Conservation (phyloP, 2,797 vertebrate species). For the Rhabdomys pumilio region DNA sequence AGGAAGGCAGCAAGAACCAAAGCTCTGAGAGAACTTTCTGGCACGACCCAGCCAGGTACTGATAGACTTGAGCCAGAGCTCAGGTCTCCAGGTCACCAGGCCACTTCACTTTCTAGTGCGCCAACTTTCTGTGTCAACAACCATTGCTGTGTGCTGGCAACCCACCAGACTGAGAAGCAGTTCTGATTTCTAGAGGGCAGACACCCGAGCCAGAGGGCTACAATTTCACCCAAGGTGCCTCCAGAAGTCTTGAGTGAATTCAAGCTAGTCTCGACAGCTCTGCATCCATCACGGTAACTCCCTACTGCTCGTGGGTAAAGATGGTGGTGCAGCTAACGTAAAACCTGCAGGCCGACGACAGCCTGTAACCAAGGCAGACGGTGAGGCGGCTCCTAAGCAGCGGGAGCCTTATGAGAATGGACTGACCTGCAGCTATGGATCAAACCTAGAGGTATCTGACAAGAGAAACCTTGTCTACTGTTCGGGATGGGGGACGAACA, state of each 20-base stretch:
- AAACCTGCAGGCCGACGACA: background rate
- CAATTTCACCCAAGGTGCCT: conserved; percentile 66
- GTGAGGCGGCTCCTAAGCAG: background rate
- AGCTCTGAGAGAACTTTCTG: background rate
- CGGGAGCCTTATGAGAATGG: background rate
- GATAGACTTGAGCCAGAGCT: background rate
- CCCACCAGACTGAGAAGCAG: conserved; percentile 46
- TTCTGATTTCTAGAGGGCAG: conserved; percentile 61
- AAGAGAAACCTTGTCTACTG: background rate
- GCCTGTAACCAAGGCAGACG: background rate
- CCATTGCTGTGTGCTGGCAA: conserved; percentile 34
- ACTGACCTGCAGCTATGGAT: background rate
- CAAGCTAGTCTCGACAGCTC: background rate
- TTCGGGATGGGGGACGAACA: background rate
- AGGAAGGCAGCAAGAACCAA: background rate
- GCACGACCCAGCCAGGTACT: background rate
- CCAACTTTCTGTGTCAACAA: background rate
- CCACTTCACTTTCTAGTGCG: background rate
- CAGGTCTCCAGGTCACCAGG: background rate
- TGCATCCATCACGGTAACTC: background rate
- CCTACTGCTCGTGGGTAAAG: background rate
- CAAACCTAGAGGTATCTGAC: background rate
- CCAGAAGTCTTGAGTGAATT: conserved; percentile 59
- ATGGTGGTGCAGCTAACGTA: background rate
- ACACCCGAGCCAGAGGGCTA: conserved; percentile 50